phyloP scores from a whole-genome alignment of 1,140 invertebrate genomes.

The Drosophila yakuba region DNA sequence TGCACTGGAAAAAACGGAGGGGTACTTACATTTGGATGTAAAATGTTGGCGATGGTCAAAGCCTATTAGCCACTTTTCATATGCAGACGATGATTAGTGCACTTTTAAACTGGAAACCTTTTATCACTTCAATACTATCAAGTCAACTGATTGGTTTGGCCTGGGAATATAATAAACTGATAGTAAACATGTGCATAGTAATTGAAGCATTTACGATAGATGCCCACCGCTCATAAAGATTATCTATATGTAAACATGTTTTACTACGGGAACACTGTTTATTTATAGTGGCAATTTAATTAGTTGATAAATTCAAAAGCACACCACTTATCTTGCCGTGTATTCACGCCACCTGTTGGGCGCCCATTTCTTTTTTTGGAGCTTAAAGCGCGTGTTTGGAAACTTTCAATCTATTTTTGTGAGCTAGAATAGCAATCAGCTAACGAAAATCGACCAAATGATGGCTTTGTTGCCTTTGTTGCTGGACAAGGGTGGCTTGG shows the following conservation, averaged over 20 bases:
- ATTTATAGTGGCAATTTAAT: too few species aligned
- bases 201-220: not conserved
- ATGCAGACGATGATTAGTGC: not conserved
- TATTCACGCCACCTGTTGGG: conserved; percentile 38
- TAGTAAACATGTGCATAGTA: not conserved
- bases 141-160: too few species aligned
- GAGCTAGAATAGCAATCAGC: conserved; percentile 18
- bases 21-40: not conserved
- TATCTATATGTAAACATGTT: not conserved
- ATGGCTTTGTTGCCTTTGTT: not conserved
- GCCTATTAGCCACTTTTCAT: not conserved
- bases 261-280: too few species aligned
- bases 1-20: conserved; percentile 7
- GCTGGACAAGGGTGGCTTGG: not conserved
- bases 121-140: conserved; percentile 4
- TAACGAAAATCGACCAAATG: conserved; percentile 38
- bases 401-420: conserved; percentile 36
- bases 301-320: too few species aligned
- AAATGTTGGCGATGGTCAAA: too few species aligned
- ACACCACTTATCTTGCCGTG: not conserved
- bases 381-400: conserved; percentile 46
- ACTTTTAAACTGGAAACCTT: too few species aligned
- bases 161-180: conserved; percentile 1
- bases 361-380: conserved; percentile 1
- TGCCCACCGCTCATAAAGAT: not conserved